These are phyloP conservation scores for Ommatoiulus sabulosus DNA, from an alignment of 2,888 invertebrate genomes.

Conservation along the genomic window DNA sequence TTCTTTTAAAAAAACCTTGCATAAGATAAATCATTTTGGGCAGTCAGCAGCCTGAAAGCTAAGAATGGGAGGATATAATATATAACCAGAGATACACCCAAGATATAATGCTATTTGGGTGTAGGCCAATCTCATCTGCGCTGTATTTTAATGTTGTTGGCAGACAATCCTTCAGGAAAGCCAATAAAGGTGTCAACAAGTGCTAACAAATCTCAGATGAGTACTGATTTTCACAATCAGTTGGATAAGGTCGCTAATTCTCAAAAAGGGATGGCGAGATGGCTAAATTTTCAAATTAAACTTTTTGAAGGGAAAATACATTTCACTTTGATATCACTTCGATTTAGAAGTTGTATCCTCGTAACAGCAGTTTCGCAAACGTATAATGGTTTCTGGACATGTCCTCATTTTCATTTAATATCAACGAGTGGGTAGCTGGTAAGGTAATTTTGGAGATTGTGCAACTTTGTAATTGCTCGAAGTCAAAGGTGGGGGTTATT, in stretches of 20 bases:
- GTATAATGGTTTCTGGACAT: background rate
- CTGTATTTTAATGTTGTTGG: slow-evolving; percentile 9
- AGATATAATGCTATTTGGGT: background rate
- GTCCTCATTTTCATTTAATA: background rate
- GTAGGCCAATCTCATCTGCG: background rate
- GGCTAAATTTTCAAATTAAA: background rate
- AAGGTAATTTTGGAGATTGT: background rate
- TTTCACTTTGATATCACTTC: too few relatives aligned
- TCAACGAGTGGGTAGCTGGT: background rate
- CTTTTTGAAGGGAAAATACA: background rate
- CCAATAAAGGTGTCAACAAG: background rate
- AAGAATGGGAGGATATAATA: background rate
- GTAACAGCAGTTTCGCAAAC: background rate
- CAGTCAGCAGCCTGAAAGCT: background rate
- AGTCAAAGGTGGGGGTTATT: slow-evolving; percentile 20
- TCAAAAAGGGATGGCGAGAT: background rate
- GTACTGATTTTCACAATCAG: background rate
- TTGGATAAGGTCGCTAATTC: background rate
- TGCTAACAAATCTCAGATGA: background rate
- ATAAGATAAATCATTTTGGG: slow-evolving; percentile 1
- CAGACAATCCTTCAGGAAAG: background rate
- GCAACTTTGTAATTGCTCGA: background rate
- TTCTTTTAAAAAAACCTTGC: background rate
- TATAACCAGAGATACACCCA: slow-evolving; percentile 10
- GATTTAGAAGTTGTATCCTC: background rate